These are phyloP conservation scores for Yasuhikotakia modesta DNA, from an alignment of 2,797 vertebrate genomes.

Conservation along the genomic window DNA sequence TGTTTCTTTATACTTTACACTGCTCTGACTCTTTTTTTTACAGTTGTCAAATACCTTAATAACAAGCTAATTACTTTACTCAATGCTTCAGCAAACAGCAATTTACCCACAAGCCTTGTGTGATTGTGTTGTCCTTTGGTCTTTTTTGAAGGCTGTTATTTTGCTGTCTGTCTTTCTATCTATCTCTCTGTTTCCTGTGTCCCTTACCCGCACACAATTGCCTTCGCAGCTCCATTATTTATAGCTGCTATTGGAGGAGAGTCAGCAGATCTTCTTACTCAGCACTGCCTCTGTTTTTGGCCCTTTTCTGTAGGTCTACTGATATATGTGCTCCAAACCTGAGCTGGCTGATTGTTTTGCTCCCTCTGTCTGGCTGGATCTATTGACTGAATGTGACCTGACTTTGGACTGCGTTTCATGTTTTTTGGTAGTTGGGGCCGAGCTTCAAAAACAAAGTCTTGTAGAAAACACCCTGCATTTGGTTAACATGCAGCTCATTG, in stretches of 20 bases:
- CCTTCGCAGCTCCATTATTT: slow-evolving; percentile 59
- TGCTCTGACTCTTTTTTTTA: slow-evolving; percentile 31
- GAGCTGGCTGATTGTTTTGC: slow-evolving; percentile 38
- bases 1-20: neutral
- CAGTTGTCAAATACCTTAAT: slow-evolving; percentile 48
- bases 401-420: slow-evolving; percentile 44
- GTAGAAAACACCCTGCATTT: neutral
- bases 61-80: slow-evolving; percentile 48
- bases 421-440: neutral
- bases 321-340: slow-evolving; percentile 46
- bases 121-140: slow-evolving; percentile 33
- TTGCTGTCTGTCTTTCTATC: slow-evolving; percentile 15
- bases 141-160: slow-evolving; percentile 44
- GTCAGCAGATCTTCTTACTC: slow-evolving; percentile 60
- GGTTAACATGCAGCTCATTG: neutral
- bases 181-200: slow-evolving; percentile 6
- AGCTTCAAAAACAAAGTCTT: neutral
- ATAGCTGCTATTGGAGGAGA: slow-evolving; percentile 60
- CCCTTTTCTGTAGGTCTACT: slow-evolving; percentile 55
- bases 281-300: slow-evolving; percentile 45
- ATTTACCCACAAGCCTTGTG: slow-evolving; percentile 24
- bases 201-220: slow-evolving; percentile 36
- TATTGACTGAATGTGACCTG: slow-evolving; percentile 53
- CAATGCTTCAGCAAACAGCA: slow-evolving; percentile 42
- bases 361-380: slow-evolving; percentile 42